Evolutionary conservation across 2,888 invertebrate genomes (phyloP), one percentile per base, ranked within the genome.

Genomic region (Campoplex nolae): DNA sequence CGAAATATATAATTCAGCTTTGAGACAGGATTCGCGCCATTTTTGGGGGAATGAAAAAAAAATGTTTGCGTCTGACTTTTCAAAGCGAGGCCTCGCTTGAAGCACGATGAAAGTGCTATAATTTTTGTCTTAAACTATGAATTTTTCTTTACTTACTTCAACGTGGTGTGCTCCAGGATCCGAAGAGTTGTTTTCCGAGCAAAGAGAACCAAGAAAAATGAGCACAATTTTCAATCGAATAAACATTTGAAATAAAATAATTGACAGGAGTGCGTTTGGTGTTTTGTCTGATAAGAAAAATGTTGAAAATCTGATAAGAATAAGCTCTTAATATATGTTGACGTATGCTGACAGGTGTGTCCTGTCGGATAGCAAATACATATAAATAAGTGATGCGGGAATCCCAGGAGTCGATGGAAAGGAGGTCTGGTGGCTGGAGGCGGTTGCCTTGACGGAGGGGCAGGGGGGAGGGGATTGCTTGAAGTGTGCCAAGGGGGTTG

Each of bases 321-420:
- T 35, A 51, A 11, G 11, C n/a, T 56, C 73, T 71, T 23, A 35
- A 80, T 35, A 87, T 87, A 87, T 88, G 68, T 81, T 82, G 56
- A 54, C 82, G 48, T 32, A 75, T 74, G 87, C 76, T 73, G 88
- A 87, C 89, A 89, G 88, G 88, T 89, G 86, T 86, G 88, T 89
- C 83, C 73, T 80, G 70, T 83, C 85, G 90, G 88, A 90, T 89
- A 90, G 85, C 89, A 88, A 89, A 91, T 92, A 92, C 92, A 93
- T 92, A 93, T 92, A 93, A 93, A 92, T 92, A 92, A 93, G 70
- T 70, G 32, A 76, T 18, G 28, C 91, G 91, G 90, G 92, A 90
- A 90, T 91, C 92, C 92, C 91, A 82, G 48, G 91, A 89, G 90
- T 85, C 78, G 88, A 74, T 87, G 73, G 51, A 62, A 67, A 68